A percentile compares a stretch with the other conserved stretches of the same genome.
Evolutionary conservation across 2,888 invertebrate genomes (phyloP).

Genomic region (Dynastes grantii): DNA sequence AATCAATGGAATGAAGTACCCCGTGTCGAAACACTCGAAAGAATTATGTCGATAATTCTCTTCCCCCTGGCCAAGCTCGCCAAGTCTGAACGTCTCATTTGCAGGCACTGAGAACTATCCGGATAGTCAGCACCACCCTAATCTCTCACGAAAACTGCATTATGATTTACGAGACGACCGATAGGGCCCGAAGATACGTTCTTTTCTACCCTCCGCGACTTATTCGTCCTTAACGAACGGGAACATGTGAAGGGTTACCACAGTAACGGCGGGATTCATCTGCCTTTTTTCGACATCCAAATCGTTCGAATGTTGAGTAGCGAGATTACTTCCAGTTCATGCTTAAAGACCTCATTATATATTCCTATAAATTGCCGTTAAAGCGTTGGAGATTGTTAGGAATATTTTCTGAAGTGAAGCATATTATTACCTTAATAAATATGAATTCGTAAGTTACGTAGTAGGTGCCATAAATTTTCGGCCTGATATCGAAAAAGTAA

Average conservation of each 20-base stretch:
- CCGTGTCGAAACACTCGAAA: constrained; percentile 54
- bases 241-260: constrained; percentile 24
- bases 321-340: neutral
- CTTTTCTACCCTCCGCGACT: constrained; percentile 9
- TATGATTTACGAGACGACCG: constrained; percentile 37
- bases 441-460: no score
- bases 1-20: constrained; percentile 51
- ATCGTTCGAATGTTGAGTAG: constrained; percentile 6
- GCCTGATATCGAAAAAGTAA: no score
- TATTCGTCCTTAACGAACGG: constrained; percentile 19
- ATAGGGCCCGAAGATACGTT: constrained; percentile 28
- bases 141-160: constrained; percentile 40
- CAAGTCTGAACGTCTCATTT: neutral
- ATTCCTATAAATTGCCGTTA: no score
- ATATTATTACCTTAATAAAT: neutral
- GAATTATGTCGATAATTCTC: constrained; percentile 55
- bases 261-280: constrained; percentile 14
- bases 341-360: neutral
- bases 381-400: neutral
- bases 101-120: constrained; percentile 16
- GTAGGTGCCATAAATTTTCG: no score
- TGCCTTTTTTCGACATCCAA: neutral
- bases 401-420: neutral
- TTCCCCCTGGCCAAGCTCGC: constrained; percentile 38
- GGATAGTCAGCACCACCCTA: constrained; percentile 23